A percentile compares a stretch with the other conserved stretches of the same genome.
These are phyloP conservation scores for Eudyptes chrysolophus DNA, from an alignment of 2,113 vertebrate species.

Conservation along the genomic window DNA sequence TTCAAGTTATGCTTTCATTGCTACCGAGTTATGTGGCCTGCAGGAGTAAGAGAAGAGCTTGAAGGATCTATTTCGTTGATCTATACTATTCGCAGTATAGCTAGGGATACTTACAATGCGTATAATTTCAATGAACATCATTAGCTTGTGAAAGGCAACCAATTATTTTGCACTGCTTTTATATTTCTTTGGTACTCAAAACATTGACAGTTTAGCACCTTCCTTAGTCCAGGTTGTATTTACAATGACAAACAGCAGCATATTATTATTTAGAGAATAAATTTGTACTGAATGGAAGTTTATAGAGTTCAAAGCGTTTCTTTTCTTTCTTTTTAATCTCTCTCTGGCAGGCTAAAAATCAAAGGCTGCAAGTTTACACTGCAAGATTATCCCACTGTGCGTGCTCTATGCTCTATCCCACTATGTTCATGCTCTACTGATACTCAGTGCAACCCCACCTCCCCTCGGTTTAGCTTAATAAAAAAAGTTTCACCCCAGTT, in stretches of 20 bases:
- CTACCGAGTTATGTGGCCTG: neutral
- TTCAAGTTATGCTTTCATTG: neutral
- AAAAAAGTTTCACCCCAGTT: neutral
- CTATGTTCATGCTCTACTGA: neutral
- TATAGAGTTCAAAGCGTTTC: neutral
- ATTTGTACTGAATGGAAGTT: neutral
- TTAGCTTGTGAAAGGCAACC: neutral
- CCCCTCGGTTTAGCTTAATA: neutral
- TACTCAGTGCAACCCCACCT: neutral
- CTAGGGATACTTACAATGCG: neutral
- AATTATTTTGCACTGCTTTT: neutral
- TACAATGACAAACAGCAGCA: neutral
- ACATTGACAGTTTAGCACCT: neutral
- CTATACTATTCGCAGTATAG: neutral
- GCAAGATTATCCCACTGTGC: neutral
- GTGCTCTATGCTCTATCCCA: no score
- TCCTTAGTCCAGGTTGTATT: neutral
- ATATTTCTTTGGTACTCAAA: neutral
- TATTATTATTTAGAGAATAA: neutral
- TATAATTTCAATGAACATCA: neutral
- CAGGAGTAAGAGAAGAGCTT: neutral
- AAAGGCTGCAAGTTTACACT: neutral
- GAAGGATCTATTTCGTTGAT: neutral
- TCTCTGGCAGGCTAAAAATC: neutral
- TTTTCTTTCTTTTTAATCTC: neutral